phyloP scores from a whole-genome alignment of 2,113 vertebrate species.

The Tupaia tana region DNA sequence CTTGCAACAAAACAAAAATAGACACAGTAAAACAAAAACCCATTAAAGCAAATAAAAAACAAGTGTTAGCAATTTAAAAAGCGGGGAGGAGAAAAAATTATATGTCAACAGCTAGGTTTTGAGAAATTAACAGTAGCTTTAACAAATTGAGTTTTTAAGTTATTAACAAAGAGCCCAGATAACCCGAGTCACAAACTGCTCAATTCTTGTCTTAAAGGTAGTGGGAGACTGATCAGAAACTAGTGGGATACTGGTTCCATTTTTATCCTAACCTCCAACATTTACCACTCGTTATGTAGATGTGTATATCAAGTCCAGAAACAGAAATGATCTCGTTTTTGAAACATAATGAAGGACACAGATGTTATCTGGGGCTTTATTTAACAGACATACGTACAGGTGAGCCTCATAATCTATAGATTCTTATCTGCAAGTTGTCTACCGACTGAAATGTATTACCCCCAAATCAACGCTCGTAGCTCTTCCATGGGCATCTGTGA shows the following conservation, averaged over 20 bases:
- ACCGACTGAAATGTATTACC: background rate
- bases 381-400: background rate
- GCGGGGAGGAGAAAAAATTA: background rate
- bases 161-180: constrained; percentile 43
- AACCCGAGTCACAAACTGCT: constrained; percentile 26
- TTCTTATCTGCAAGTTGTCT: background rate
- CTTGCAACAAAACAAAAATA: constrained; percentile 22
- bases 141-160: constrained; percentile 40
- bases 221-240: constrained; percentile 1
- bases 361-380: background rate
- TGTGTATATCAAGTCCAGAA: background rate
- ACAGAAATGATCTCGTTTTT: background rate
- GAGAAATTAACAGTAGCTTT: constrained; percentile 43
- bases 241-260: background rate
- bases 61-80: constrained; percentile 34
- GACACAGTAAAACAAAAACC: constrained; percentile 29
- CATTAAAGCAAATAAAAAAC: constrained; percentile 35
- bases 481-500: background rate
- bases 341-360: constrained; percentile 38
- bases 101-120: background rate
- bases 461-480: background rate
- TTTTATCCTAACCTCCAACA: constrained; percentile 40
- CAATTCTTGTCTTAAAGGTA: constrained; percentile 18
- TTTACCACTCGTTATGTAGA: background rate
- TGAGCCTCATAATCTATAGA: background rate